Percentiles rank a stretch among this genome's conserved stretches.
Evolutionary conservation across 2,888 invertebrate genomes (phyloP).

Genomic region (Apeira syringaria): DNA sequence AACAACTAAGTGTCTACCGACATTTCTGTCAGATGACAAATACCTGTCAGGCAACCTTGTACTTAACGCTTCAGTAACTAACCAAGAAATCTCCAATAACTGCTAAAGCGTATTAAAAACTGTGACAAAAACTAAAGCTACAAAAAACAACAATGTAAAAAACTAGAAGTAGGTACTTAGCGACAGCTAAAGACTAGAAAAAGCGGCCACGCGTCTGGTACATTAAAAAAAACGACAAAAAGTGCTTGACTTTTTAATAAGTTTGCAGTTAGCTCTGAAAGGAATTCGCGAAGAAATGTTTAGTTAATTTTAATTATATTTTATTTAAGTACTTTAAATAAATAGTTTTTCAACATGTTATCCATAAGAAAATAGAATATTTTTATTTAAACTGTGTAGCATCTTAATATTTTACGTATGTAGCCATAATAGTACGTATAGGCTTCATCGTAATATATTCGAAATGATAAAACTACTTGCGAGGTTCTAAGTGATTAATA

Average conservation of each 20-base stretch:
- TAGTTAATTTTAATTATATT: too few species aligned
- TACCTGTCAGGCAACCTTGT: constrained; percentile 64
- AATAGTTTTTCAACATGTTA: too few species aligned
- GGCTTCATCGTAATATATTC: too few species aligned
- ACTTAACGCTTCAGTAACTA: constrained; percentile 62
- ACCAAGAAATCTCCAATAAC: constrained; percentile 55
- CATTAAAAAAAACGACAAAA: constrained; percentile 18
- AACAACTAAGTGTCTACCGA: constrained; percentile 5
- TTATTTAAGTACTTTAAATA: too few species aligned
- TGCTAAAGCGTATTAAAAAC: constrained; percentile 36
- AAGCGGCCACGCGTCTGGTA: constrained; percentile 30
- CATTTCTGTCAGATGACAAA: constrained; percentile 23
- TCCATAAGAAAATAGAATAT: too few species aligned
- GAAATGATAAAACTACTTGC: too few species aligned
- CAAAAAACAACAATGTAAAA: constrained; percentile 29
- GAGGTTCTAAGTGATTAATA: constrained; percentile 7
- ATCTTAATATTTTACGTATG: too few species aligned
- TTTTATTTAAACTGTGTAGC: too few species aligned
- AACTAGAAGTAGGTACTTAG: constrained; percentile 32
- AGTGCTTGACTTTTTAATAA: constrained; percentile 7
- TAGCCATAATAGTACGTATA: too few species aligned
- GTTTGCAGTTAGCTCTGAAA: background rate
- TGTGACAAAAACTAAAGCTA: constrained; percentile 9
- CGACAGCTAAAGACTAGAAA: constrained; percentile 30
- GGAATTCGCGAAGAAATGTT: background rate